phyloP scores from a whole-genome alignment of 2,113 vertebrate species.

The Tachycineta bicolor region DNA sequence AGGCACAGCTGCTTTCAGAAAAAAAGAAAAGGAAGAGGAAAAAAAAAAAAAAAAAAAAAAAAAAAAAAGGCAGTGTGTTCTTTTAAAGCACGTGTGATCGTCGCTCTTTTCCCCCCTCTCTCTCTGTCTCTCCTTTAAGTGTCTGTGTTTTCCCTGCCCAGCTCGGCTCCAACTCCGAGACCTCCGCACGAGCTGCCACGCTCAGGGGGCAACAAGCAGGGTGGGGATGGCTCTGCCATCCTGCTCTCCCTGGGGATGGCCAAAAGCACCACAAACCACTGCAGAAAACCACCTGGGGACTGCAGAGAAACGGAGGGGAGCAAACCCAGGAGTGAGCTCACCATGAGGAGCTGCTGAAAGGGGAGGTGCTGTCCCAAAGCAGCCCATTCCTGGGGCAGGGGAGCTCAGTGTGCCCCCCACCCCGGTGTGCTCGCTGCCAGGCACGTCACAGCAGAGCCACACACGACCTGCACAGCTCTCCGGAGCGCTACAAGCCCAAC shows the following conservation, averaged over 20 bases:
- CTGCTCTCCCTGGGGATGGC: background rate
- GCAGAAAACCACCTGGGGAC: background rate
- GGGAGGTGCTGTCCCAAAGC: background rate
- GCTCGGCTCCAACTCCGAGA: background rate
- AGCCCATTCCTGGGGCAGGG: background rate
- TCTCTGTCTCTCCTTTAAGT: background rate
- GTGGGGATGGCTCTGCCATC: background rate
- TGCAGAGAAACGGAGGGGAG: accelerated
- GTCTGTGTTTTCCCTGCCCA: background rate
- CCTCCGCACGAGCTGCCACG: accelerated
- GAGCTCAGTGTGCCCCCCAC: background rate
- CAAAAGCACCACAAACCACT: accelerated
- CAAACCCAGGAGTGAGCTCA: background rate
- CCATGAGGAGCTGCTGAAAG: background rate
- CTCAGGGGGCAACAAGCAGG: background rate
- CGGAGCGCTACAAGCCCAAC: background rate
- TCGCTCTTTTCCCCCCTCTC: background rate
- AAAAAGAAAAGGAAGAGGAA: conserved; percentile 13
- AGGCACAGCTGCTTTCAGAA: conserved; percentile 71
- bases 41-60: background rate
- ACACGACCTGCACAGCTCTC: background rate
- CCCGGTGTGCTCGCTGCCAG: background rate
- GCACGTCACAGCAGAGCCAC: background rate
- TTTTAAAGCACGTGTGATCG: conserved; percentile 3
- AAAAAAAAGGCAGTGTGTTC: conserved; percentile 42